Base-by-base conservation (phyloP, 2,888 invertebrate genomes). In the Callosobruchus maculatus region DNA sequence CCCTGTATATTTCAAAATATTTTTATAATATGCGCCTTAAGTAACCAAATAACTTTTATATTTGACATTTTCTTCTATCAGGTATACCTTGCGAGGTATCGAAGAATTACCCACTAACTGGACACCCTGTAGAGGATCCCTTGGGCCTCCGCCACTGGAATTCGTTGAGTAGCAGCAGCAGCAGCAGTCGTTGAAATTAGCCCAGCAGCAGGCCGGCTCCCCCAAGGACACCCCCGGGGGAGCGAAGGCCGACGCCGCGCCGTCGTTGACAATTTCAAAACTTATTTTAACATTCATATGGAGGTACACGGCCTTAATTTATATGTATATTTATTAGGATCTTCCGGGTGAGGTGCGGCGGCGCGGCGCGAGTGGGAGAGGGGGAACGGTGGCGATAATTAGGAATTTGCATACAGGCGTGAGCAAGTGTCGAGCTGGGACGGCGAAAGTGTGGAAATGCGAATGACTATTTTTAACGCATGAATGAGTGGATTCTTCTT, bases 241-340 rank as follows among this genome's bases (percentile, higher is more conserved):
- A 86, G 79, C 78, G 85, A 79, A 88, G 85, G 49, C 49, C 49
- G 49, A 21, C 68, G 68, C 21, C 9, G 20, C 88, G 87, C 86
- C 85, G 87, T 87, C 87, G 87, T 87, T 88, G 88, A 88, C 88
- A 88, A 88, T 88, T 88, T 88, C 86, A 87, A 77, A 88, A 88
- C 87, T 88, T 88, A 88, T 88, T 88, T 88, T 88, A 88, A 88
- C 88, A 88, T 88, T 88, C 88, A 88, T 88, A 88, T 87, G 86
- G 85, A 86, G 85, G 85, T 85, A 83, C 83, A 82, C 82, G 84
- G 81, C 84, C 85, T 84, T 87, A 87, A 86, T 87, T 87, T 87
- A 87, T 86, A 87, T 87, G 87, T 86, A 87, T 87, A 87, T 87
- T 87, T 87, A 87, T 87, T 86, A 86, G 84, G 81, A 73, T 77